Evolutionary conservation across 1,140 invertebrate species (phyloP), one percentile per base, ranked within the genome.

Genomic region (Zophobas morio): DNA sequence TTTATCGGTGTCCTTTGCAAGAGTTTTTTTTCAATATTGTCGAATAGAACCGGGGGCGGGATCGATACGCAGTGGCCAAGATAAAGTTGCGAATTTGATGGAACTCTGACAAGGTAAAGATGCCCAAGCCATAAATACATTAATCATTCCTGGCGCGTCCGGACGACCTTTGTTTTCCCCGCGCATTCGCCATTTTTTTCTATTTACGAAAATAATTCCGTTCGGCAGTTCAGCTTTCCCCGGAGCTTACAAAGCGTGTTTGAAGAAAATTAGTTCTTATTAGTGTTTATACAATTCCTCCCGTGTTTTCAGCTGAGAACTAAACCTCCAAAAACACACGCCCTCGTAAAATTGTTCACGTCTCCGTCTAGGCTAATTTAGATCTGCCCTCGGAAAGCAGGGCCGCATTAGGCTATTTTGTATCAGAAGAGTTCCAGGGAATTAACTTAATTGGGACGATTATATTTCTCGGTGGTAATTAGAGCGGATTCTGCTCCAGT

Each of bases 231-330:
- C 20, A 20, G 20, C 20, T 20, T 20, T 20, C 20, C 20, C 20
- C 20, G 20, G 20, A 20, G 20, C 20, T 20, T 20, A 20, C 20
- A 20, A 20, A 20, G 20, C 20, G 20, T 20, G 20, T 20, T 20
- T 20, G 20, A 20, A 20, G 20, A 20, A 60, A 60, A 60, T 60
- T 60, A 60, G 34, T 39, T 60, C 56, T 60, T 60, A 60, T 60
- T 60, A 60, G 56, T 39, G 56, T 60, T 60, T 56, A 56, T 33
- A 56, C 54, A 56, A 56, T 33, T 34, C 54, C 49, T n/a, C 32
- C 2, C n/a, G 53, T 33, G 49, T 39, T 60, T 37, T 8, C 35
- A 37, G 33, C 35, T 60, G 2, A 6, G 56, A 34, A 20, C 53
- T 54, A 54, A 54, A 34, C 53, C 56, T 37, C 36, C 8, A 39